Evolutionary conservation across 2,888 invertebrate species (phyloP), one percentile per base, ranked within the genome.

Genomic region (Temnothorax unifasciatus): DNA sequence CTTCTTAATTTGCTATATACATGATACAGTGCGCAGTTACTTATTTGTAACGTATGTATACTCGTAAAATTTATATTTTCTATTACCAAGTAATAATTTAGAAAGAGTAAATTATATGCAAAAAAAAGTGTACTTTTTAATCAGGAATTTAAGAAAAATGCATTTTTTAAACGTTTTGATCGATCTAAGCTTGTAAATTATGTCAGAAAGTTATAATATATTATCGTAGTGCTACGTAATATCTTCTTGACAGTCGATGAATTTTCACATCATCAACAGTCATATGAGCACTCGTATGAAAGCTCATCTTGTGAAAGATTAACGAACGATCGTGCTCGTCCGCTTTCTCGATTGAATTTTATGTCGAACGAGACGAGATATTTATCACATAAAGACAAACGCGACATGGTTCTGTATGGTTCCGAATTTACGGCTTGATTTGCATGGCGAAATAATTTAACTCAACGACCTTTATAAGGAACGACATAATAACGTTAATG

Each of bases 361-460:
- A 38, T 11, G 18, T 77, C 41, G 6, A 54, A 54, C 21, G n/a
- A 64, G 25, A 41, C 8, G 15, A 61, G n/a, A 21, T 64, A 66
- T 41, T 41, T 2, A 15, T 66, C n/a, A 50, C 11, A 44, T 66
- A n/a, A 66, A 64, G n/a, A 64, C 25, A 25, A 41, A 64, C 41
- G 41, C 64, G n/a, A 25, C 25, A 38, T 38, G 52, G 15, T 52
- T 52, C 38, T 41, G 50, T 54, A n/a, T 41, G 25, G 8, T 52
- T 52, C 13, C 29, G 59, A 38, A 73, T 73, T 47, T 18, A 63
- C 52, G 54, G 50, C 54, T 74, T 75, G 52, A 86, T 86, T 86
- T 75, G 63, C 71, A 86, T 71, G 47, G 25, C 15, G 54, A 83
- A 75, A 90, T 88, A 71, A 89, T 85, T 75, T 29, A 50, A 64